These are phyloP conservation scores for Limnephilus auricula DNA, from an alignment of 2,888 invertebrate species.

Conservation along the genomic window DNA sequence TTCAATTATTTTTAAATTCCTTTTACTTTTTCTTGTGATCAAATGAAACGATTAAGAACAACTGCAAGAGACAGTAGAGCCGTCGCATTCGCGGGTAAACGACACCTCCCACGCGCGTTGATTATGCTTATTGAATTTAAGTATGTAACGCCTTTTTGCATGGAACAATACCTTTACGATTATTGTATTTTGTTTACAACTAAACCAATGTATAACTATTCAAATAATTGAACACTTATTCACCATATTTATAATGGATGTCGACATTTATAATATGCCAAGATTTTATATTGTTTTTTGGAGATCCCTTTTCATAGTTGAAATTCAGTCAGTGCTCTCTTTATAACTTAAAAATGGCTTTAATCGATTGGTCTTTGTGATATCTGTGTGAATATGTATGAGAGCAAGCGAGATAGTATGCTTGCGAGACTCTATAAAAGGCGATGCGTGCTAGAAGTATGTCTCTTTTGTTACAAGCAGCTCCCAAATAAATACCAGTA, in stretches of 20 bases:
- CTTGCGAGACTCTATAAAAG: too few relatives aligned
- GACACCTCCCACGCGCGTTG: constrained; percentile 36
- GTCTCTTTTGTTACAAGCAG: too few relatives aligned
- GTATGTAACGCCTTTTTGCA: constrained; percentile 5
- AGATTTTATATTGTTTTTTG: background rate
- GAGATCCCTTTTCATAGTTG: too few relatives aligned
- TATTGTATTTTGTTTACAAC: background rate
- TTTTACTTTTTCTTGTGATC: background rate
- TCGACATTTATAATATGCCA: background rate
- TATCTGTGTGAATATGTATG: too few relatives aligned
- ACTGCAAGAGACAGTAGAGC: background rate
- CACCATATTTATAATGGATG: background rate
- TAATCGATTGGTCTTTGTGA: background rate
- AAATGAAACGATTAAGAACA: background rate
- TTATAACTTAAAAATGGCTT: background rate
- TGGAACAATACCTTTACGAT: constrained; percentile 11
- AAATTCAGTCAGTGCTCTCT: background rate
- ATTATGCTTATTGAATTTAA: constrained; percentile 40
- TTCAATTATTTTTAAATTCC: background rate
- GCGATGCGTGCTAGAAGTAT: too few relatives aligned
- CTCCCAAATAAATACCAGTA: too few relatives aligned
- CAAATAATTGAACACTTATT: background rate
- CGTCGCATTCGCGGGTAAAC: background rate
- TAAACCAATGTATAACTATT: background rate
- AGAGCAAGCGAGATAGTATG: too few relatives aligned